These are phyloP conservation scores for Peromyscus nudipes DNA, from an alignment of 2,797 vertebrate genomes.

Conservation along the genomic window DNA sequence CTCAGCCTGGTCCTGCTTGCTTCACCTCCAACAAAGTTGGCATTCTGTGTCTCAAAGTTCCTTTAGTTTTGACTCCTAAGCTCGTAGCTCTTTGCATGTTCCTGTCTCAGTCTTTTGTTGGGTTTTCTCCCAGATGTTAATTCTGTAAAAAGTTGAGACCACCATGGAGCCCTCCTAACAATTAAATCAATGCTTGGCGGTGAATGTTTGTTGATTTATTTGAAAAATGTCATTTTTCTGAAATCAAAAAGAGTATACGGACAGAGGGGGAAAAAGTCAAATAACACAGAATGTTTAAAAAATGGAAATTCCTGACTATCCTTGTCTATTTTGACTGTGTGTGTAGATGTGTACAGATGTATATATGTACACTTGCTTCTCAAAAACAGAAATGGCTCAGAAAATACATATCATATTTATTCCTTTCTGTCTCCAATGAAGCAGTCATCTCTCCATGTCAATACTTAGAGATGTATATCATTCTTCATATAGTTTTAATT, in stretches of 20 bases:
- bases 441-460: background rate
- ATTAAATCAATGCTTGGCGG: background rate
- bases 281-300: background rate
- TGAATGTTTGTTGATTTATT: background rate
- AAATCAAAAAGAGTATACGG: background rate
- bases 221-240: background rate
- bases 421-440: background rate
- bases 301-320: background rate
- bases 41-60: too few species aligned
- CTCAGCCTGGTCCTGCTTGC: background rate
- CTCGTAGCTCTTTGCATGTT: too few species aligned
- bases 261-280: background rate
- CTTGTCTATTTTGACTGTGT: background rate
- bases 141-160: background rate
- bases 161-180: background rate
- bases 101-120: fast-evolving
- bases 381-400: background rate
- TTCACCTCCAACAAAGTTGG: background rate
- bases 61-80: background rate
- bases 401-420: background rate
- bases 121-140: background rate
- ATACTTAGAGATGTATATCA: background rate
- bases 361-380: background rate
- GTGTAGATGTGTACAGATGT: fast-evolving
- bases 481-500: background rate